Conservation (phyloP, 1,140 invertebrate species). For the Leptinotarsa lineolata region DNA sequence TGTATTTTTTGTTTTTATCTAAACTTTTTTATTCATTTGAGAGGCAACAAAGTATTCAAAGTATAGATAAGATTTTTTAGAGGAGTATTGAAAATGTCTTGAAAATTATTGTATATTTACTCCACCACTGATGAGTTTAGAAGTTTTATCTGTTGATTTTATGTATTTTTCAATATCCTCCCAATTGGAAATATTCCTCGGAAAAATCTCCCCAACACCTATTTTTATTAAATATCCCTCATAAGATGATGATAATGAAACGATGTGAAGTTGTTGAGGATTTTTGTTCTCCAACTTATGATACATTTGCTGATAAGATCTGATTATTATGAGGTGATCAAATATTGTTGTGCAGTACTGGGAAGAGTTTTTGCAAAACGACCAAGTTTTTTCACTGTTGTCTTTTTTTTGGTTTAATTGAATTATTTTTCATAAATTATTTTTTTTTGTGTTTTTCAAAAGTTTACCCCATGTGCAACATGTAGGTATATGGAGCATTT, state of each 20-base stretch:
- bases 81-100: no score
- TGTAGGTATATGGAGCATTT: no score
- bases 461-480: neutral
- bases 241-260: constrained; percentile 42
- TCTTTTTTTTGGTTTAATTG: neutral
- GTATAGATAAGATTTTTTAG: no score
- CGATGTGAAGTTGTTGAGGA: constrained; percentile 52
- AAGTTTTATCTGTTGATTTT: no score
- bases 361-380: neutral
- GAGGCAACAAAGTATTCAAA: constrained; percentile 15
- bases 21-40: neutral
- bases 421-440: no score
- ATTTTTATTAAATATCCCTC: neutral
- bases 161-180: no score
- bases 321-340: constrained; percentile 52
- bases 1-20: neutral
- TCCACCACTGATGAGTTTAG: no score
- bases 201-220: neutral
- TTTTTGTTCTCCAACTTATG: constrained; percentile 51
- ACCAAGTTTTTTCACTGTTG: neutral
- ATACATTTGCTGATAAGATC: constrained; percentile 66
- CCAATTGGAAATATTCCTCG: no score
- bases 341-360: neutral
- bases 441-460: neutral
- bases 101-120: no score